A percentile compares a stretch with the other conserved stretches of the same genome.
phyloP scores from a whole-genome alignment of 2,113 vertebrate genomes.

The Orthochromis indermauri region DNA sequence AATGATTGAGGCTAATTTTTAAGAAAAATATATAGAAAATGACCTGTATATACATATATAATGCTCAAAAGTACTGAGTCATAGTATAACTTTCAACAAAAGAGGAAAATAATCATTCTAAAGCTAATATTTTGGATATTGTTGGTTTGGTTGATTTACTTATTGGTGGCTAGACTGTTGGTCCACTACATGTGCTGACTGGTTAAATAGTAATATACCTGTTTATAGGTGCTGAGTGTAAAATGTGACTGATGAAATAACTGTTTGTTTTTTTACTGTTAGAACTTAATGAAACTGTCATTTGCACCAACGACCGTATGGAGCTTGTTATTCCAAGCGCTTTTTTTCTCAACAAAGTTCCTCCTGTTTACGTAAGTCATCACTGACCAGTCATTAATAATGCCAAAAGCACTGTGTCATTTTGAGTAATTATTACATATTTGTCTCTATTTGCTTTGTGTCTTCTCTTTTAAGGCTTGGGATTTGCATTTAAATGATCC shows the following conservation, averaged over 20 bases:
- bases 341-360: conserved; percentile 72
- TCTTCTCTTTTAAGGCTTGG: conserved; percentile 53
- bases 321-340: conserved; percentile 69
- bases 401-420: background rate
- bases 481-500: conserved; percentile 73
- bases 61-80: background rate
- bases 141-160: background rate
- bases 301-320: conserved; percentile 71
- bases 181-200: background rate
- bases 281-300: conserved; percentile 75
- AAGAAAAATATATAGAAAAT: background rate
- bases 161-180: background rate
- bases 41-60: background rate
- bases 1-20: background rate
- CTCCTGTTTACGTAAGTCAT: conserved; percentile 65
- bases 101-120: background rate
- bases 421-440: background rate
- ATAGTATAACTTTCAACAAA: background rate
- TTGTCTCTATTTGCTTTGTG: background rate
- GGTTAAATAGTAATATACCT: background rate
- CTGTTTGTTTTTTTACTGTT: background rate
- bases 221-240: background rate
- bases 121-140: background rate
- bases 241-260: background rate
- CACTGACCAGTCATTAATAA: background rate